A percentile compares a stretch with the other conserved stretches of the same genome.
Evolutionary conservation across 2,797 vertebrate genomes (phyloP).

Genomic region (Sebastes trivittatus): DNA sequence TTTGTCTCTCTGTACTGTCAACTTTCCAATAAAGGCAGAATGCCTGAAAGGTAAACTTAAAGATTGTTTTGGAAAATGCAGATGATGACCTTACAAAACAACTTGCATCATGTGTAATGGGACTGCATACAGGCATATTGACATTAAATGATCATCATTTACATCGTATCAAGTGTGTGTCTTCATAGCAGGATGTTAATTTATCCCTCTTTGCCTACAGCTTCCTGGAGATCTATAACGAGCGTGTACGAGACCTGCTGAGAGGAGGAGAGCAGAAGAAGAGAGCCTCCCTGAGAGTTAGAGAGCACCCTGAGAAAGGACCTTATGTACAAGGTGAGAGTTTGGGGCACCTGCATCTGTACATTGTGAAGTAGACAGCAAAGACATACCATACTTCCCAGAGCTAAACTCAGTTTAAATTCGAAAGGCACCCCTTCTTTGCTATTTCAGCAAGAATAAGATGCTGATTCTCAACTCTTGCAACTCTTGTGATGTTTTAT

Average conservation of each 20-base stretch:
- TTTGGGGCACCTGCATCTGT: not conserved
- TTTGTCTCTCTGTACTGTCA: not conserved
- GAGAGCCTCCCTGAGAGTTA: conserved; percentile 86
- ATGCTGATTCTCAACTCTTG: not conserved
- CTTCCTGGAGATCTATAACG: conserved; percentile 98
- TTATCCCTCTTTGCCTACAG: conserved; percentile 69
- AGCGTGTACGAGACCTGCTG: conserved; percentile 93
- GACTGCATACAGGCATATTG: not conserved
- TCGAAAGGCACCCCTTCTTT: not conserved
- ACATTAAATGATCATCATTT: not conserved
- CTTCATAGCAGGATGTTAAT: not conserved
- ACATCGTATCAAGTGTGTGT: not conserved
- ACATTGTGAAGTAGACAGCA: not conserved
- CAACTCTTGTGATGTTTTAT: not conserved
- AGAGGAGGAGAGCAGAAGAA: conserved; percentile 86
- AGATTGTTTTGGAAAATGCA: not conserved
- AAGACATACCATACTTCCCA: not conserved
- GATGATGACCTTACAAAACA: not conserved
- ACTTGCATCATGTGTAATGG: not conserved
- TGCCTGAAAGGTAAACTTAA: not conserved
- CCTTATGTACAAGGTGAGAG: conserved; percentile 95
- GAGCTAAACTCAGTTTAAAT: not conserved
- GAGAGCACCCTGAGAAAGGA: conserved; percentile 96
- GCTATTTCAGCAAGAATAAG: not conserved
- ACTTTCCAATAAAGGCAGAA: not conserved